Evolutionary conservation across 2,797 vertebrate genomes (phyloP).

Genomic region (Leptodactylus fallax): DNA sequence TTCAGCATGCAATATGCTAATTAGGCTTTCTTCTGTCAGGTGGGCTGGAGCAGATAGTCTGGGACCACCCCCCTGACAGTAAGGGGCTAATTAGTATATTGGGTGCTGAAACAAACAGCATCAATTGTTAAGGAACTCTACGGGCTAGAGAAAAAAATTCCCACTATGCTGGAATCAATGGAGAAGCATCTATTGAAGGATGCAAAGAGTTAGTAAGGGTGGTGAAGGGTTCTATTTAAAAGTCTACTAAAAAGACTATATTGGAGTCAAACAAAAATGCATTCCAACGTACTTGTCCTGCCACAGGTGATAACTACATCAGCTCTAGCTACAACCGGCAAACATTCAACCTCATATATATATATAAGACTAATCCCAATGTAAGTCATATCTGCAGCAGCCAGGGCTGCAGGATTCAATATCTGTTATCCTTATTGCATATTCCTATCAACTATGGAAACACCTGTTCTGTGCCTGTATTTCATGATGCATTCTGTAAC

Average conservation of each 20-base stretch:
- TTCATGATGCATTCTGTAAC: slow-evolving; percentile 34
- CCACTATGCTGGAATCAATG: too few relatives aligned
- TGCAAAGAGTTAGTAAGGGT: too few relatives aligned
- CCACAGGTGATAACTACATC: neutral
- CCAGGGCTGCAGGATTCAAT: neutral
- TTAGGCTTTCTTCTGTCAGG: too few relatives aligned
- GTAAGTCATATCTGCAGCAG: neutral
- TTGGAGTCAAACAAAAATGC: neutral
- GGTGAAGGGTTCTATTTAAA: neutral
- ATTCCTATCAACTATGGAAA: slow-evolving; percentile 16
- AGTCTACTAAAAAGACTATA: neutral
- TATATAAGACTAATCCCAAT: slow-evolving; percentile 11
- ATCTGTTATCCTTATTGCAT: slow-evolving; percentile 1
- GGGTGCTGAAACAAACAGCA: too few relatives aligned
- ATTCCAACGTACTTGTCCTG: neutral
- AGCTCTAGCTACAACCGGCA: neutral
- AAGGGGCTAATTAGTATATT: too few relatives aligned
- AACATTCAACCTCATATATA: neutral
- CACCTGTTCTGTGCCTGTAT: slow-evolving; percentile 1
- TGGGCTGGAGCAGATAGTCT: too few relatives aligned
- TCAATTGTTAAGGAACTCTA: too few relatives aligned
- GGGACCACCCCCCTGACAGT: too few relatives aligned
- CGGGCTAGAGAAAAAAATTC: too few relatives aligned
- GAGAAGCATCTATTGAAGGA: too few relatives aligned
- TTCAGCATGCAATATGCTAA: too few relatives aligned